A percentile compares a stretch with the other conserved stretches of the same genome.
Conservation (phyloP, 2,113 vertebrate genomes). For the Prietella phreatophila region DNA sequence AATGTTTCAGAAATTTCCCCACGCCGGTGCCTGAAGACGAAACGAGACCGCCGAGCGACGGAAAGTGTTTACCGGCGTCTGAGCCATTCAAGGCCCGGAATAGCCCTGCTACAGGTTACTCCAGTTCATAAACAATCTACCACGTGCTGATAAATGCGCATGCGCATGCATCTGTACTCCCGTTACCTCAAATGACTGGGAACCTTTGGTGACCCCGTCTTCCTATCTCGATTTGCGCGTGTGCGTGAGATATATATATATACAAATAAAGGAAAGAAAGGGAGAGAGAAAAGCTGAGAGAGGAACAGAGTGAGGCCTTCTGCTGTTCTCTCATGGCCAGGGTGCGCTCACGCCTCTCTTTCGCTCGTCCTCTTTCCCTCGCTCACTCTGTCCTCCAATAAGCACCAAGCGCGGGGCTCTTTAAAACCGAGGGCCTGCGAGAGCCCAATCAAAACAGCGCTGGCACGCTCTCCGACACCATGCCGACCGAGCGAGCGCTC, state of each 20-base stretch:
- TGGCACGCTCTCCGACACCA: not conserved
- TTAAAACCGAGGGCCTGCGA: constrained; percentile 64
- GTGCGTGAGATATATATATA: not conserved
- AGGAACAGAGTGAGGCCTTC: constrained; percentile 52
- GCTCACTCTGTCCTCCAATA: constrained; percentile 66
- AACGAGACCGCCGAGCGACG: not conserved
- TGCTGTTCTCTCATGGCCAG: constrained; percentile 48
- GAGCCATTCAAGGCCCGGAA: constrained; percentile 54
- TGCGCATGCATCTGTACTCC: constrained; percentile 73
- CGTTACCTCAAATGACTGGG: constrained; percentile 76
- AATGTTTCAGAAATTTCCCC: not conserved
- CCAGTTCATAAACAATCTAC: constrained; percentile 55
- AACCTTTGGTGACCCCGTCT: constrained; percentile 66
- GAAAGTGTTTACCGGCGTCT: not conserved
- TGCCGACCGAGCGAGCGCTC: not conserved
- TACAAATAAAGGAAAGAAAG: constrained; percentile 1
- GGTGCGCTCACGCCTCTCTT: constrained; percentile 45
- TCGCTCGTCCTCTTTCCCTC: constrained; percentile 52
- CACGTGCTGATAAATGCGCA: constrained; percentile 47
- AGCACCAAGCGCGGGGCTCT: constrained; percentile 73
- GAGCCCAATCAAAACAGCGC: constrained; percentile 32
- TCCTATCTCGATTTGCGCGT: constrained; percentile 43
- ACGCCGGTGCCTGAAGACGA: not conserved
- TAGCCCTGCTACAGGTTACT: constrained; percentile 62
- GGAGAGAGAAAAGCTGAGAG: constrained; percentile 38